Evolutionary conservation across 2,888 invertebrate species (phyloP), one percentile per base, ranked within the genome.

Genomic region (Monopis laevigella): DNA sequence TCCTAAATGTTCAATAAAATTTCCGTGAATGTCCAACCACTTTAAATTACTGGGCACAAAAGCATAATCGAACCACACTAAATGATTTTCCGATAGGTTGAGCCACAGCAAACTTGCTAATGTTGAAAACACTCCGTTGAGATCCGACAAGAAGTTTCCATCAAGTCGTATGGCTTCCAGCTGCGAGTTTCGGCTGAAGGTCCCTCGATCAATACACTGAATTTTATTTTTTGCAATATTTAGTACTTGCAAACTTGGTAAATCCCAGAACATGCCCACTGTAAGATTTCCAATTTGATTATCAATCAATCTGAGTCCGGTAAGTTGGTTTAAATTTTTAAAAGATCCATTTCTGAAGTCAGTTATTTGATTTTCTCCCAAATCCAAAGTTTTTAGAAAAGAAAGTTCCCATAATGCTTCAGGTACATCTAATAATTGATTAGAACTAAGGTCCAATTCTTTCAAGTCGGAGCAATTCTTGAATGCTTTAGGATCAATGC

Each of bases 51-150:
- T 89, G 17, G 95, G 95, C 56, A 95, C 89, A 66, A 95, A 92
- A 41, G 94, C 93, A 64, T 93, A 95, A 70, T 95, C 95, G 71
- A 96, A 95, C 92, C 93, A 93, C 52, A 92, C 90, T 58, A 96
- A 82, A 77, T 92, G 92, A 82, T 95, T 95, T 77, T 93, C 92
- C 28, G 93, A 93, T 40, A 95, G 82, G 72, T 95, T 95, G 44
- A 96, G 78, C 89, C 94, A 90, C 58, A 93, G 75, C 45, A 96
- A 82, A 50, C 89, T 90, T n/a, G 90, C 87, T 18, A 96, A 82
- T 44, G 92, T 89, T 24, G 93, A 88, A 62, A 95, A 92, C 45
- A 93, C 90, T 11, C 93, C 93, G 70, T 95, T 94, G 57, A 96
- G 90, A 63, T 95, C 93, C 38, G 90, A 88, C 51, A 96, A 82